A percentile compares a stretch with the other conserved stretches of the same genome.
Evolutionary conservation across 2,888 invertebrate genomes (phyloP).

Genomic region (Lasioglossum vierecki): DNA sequence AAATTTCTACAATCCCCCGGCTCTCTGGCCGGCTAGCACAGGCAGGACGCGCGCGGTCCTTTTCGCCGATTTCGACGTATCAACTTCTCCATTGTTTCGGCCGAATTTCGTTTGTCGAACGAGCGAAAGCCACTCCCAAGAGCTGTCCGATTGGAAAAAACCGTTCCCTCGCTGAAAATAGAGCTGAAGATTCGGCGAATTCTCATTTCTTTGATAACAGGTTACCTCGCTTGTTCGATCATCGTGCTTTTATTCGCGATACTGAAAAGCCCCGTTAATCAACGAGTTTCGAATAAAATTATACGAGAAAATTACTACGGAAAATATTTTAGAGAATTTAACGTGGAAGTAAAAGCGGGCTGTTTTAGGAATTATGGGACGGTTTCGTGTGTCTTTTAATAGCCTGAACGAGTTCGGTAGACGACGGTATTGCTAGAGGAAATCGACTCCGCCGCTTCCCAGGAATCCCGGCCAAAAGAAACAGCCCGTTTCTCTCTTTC

Average conservation of each 20-base stretch:
- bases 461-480: slow-evolving; percentile 63
- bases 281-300: background rate
- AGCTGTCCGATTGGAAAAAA: slow-evolving; percentile 63
- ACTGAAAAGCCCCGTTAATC: background rate
- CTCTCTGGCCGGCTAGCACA: background rate
- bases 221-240: background rate
- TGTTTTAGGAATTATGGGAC: background rate
- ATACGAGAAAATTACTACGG: too few species aligned
- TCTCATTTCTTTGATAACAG: slow-evolving; percentile 34
- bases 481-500: slow-evolving; percentile 59
- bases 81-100: slow-evolving; percentile 78
- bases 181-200: slow-evolving; percentile 40
- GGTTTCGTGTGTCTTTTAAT: slow-evolving; percentile 7
- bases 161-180: slow-evolving; percentile 32
- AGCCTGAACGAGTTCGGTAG: slow-evolving; percentile 10
- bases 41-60: slow-evolving; percentile 51
- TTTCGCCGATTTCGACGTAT: slow-evolving; percentile 75
- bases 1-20: slow-evolving; percentile 81
- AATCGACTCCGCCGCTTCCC: slow-evolving; percentile 73
- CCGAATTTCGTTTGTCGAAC: slow-evolving; percentile 70
- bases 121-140: slow-evolving; percentile 59
- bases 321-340: background rate
- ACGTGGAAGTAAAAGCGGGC: background rate
- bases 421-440: slow-evolving; percentile 62
- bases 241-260: background rate